Evolutionary conservation across 2,113 vertebrate genomes (phyloP), one percentile per base, ranked within the genome.

Genomic region (Gopherus evgoodei): DNA sequence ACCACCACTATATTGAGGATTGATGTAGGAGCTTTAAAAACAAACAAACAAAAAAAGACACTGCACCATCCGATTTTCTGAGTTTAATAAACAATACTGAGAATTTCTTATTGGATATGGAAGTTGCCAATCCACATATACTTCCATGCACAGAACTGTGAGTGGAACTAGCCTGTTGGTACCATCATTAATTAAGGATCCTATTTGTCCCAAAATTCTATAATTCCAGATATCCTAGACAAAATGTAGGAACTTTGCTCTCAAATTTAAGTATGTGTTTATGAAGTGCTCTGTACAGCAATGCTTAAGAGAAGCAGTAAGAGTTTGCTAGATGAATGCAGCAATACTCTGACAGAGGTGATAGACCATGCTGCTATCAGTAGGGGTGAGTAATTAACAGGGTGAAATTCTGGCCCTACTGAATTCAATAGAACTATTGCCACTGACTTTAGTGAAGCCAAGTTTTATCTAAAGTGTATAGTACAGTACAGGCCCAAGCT

Each of bases 131-230:
- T 62, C 91, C 11, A 54, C 0, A 59, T 90, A 38, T 5, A 22
- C n/a, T 90, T 93, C 84, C 11, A 42, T 88, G 78, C 11, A 69
- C 16, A n/a, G 6, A n/a, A 2, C 47, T 52, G 14, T 22, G 24
- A 88, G 88, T 93, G 91, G 6, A 91, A 59, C 2, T 81, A 80
- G 7, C 80, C 35, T 62, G 22, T 59, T 1, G 87, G 94, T 90
- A 83, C 91, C n/a, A 9, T 38, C n/a, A 87, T 49, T 84, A 87
- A 83, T 91, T 91, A 89, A 65, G 19, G 35, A 76, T 95, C 88
- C 81, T 85, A 72, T 82, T 95, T 94, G 90, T 84, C 75, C 16
- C 38, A 62, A 87, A 84, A 53, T 53, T 84, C 88, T 17, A 84
- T 76, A 88, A 17, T 19, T 95, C 29, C 35, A 88, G 35, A 72